Conservation (phyloP, 2,113 vertebrate genomes). For the Bagarius yarrelli region DNA sequence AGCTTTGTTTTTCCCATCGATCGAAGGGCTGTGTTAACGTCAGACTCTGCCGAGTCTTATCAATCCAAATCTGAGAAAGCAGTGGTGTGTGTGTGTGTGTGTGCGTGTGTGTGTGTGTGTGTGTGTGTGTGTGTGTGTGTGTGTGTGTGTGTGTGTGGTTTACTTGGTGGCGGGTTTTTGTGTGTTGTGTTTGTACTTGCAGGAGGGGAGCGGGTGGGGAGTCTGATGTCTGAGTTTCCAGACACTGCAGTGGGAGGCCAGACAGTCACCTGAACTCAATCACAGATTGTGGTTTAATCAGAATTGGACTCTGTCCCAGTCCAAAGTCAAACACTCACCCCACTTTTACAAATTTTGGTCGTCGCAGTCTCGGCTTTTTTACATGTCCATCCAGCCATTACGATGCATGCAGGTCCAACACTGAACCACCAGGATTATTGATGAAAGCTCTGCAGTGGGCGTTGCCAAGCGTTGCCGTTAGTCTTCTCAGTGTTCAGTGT, state of each 20-base stretch:
- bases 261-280: constrained; percentile 84
- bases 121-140: constrained; percentile 19
- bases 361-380: background rate
- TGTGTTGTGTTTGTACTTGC: background rate
- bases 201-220: constrained; percentile 56
- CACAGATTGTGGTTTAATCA: constrained; percentile 60
- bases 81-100: constrained; percentile 39
- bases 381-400: background rate
- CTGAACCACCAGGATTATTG: background rate
- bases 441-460: background rate
- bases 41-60: constrained; percentile 57
- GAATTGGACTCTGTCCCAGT: constrained; percentile 46
- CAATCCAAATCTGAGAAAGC: constrained; percentile 43
- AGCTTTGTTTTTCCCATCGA: constrained; percentile 45
- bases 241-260: constrained; percentile 68
- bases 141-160: constrained; percentile 2
- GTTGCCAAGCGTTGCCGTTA: background rate
- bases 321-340: constrained; percentile 65
- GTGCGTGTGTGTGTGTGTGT: constrained; percentile 18
- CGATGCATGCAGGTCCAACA: too few relatives aligned
- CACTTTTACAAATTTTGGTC: background rate
- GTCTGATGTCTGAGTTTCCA: constrained; percentile 69
- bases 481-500: background rate
- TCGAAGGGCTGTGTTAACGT: constrained; percentile 54
- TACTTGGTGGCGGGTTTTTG: background rate